Base-by-base conservation (phyloP, 2,888 invertebrate genomes). In the Lomographa bimaculata region DNA sequence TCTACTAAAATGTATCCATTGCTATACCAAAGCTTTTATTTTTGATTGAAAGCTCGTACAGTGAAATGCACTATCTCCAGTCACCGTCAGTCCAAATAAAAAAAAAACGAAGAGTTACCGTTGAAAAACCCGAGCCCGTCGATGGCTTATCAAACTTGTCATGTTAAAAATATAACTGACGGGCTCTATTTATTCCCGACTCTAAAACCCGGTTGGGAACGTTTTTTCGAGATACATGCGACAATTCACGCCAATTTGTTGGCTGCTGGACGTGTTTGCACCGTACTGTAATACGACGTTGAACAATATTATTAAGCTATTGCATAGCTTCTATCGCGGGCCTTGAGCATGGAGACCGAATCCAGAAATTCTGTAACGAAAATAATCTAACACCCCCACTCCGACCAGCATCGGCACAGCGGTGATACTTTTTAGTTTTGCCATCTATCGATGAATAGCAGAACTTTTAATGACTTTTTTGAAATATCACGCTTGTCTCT, bases 231-330 rank as follows among this genome's bases (percentile, higher is more conserved):
- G 64, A 69, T 70, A 74, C 70, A 69, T 69, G 64, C 70, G 72
- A 71, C 77, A 73, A 72, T 74, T 71, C 71, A 64, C 61, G 69
- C 68, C 72, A 60, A 71, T 70, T 70, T 63, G 64, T 64, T 52
- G 54, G 46, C 44, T 41, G 8, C 24, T 10, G 50, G 38, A 11
- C 25, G 47, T 29, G 35, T 3, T 74, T 45, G 76, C 71, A 76
- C 69, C 52, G 57, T 7, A n/a, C n/a, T 25, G 40, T 45, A 30
- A 35, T 18, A 1, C n/a, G n/a, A n/a, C n/a, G n/a, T n/a, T n/a
- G n/a, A n/a, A n/a, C n/a, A n/a, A n/a, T n/a, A n/a, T n/a, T n/a
- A n/a, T n/a, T n/a, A n/a, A n/a, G n/a, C n/a, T n/a, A n/a, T n/a
- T n/a, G n/a, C n/a, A n/a, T n/a, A n/a, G n/a, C n/a, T n/a, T n/a